phyloP scores from a whole-genome alignment of 1,140 invertebrate genomes.

The Chrysoperla carnea region DNA sequence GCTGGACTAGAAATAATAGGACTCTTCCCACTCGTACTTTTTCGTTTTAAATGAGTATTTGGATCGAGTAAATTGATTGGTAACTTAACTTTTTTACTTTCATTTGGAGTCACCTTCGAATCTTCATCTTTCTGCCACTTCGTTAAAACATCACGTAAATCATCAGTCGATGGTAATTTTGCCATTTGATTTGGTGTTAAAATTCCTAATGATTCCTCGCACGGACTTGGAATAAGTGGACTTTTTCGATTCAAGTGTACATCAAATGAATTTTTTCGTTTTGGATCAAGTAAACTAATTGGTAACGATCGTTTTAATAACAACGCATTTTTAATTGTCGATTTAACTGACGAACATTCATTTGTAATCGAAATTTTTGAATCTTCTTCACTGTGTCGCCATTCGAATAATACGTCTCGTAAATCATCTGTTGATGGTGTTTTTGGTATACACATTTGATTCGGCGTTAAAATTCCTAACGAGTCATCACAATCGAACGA shows the following conservation, averaged over 20 bases:
- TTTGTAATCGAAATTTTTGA: no score
- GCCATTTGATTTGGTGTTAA: constrained; percentile 74
- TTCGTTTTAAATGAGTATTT: not conserved
- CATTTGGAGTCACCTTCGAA: no score
- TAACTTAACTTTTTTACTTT: no score
- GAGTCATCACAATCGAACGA: constrained; percentile 62
- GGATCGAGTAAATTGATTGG: no score
- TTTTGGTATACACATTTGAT: constrained; percentile 63
- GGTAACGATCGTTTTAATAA: no score
- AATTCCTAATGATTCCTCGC: constrained; percentile 66
- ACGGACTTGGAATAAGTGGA: not conserved
- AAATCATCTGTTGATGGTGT: constrained; percentile 33
- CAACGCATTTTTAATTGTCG: no score
- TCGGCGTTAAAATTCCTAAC: constrained; percentile 65
- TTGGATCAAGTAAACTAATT: no score
- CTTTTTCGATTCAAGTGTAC: no score
- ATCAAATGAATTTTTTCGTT: no score
- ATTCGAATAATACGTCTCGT: constrained; percentile 9
- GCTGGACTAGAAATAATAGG: not conserved
- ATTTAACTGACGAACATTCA: no score
- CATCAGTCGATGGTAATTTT: constrained; percentile 34
- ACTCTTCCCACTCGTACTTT: not conserved
- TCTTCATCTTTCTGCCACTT: no score
- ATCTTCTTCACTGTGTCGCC: constrained; percentile 7
- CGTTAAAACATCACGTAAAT: constrained; percentile 11